Percentiles rank a stretch among this genome's conserved stretches.
These are phyloP conservation scores for Periparus ater DNA, from an alignment of 2,797 vertebrate genomes.

Conservation along the genomic window DNA sequence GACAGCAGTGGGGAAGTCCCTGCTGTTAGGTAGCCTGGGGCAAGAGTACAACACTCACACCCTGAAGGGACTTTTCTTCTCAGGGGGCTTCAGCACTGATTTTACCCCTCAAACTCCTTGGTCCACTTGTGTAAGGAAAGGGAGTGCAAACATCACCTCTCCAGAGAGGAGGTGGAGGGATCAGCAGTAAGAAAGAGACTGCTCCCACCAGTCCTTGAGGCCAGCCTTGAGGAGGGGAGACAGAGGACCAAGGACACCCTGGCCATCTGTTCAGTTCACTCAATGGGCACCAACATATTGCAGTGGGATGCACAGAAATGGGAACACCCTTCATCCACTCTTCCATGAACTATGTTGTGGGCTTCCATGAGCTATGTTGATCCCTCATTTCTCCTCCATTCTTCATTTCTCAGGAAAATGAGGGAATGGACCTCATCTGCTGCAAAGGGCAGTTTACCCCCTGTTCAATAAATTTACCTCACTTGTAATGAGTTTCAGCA, in stretches of 20 bases:
- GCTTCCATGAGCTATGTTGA: background rate
- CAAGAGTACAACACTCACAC: background rate
- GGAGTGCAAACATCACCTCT: background rate
- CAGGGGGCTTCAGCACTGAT: rapidly evolving
- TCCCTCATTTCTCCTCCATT: background rate
- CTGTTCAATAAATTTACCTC: background rate
- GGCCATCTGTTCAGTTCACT: background rate
- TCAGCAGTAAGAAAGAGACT: background rate
- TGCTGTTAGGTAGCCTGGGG: background rate
- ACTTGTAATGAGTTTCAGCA: background rate
- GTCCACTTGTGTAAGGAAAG: background rate
- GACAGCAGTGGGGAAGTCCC: background rate
- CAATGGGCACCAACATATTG: background rate
- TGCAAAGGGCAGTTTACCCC: background rate
- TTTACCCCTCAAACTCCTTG: background rate
- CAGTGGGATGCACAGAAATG: background rate
- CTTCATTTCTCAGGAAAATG: background rate
- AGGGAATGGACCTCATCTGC: background rate
- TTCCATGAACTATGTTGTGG: background rate
- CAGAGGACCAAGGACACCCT: background rate
- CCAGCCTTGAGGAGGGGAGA: background rate
- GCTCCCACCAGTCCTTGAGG: background rate
- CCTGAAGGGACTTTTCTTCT: background rate
- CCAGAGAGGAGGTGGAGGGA: background rate
- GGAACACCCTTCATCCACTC: background rate